Percentiles rank a stretch among this genome's conserved stretches.
These are phyloP conservation scores for Kradibia gibbosae DNA, from an alignment of 1,140 invertebrate genomes.

Conservation along the genomic window DNA sequence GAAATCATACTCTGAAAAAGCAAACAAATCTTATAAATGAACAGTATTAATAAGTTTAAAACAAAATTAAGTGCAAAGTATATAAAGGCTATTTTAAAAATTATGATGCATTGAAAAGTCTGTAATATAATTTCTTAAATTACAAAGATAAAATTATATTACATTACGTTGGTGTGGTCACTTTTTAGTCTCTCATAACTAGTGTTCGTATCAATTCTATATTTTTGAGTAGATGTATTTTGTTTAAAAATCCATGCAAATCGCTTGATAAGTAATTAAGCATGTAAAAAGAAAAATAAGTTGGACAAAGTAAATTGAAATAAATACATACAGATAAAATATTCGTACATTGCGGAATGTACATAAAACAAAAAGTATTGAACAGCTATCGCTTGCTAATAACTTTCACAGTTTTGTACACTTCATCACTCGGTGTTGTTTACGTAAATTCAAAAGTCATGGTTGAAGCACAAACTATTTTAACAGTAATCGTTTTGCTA, in stretches of 20 bases:
- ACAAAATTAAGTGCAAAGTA: too few relatives aligned
- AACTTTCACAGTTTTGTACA: not conserved
- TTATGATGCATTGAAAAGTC: not conserved
- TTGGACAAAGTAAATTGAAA: not conserved
- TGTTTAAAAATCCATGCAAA: not conserved
- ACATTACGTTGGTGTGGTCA: slow-evolving; percentile 30
- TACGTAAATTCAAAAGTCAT: slow-evolving; percentile 31
- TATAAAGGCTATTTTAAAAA: slow-evolving; percentile 29
- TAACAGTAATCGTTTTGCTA: not conserved
- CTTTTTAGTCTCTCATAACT: not conserved
- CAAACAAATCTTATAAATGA: slow-evolving; percentile 11
- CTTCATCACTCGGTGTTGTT: not conserved
- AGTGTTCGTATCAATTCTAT: not conserved
- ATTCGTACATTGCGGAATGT: not conserved
- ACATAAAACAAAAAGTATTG: not conserved
- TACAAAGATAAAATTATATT: slow-evolving; percentile 27
- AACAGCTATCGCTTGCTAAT: not conserved
- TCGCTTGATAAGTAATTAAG: slow-evolving; percentile 17
- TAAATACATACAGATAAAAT: not conserved
- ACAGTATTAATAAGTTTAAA: not conserved
- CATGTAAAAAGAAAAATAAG: not conserved
- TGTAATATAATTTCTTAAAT: slow-evolving; percentile 33
- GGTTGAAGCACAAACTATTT: slow-evolving; percentile 9
- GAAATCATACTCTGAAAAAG: slow-evolving; percentile 25
- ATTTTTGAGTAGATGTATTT: not conserved